Base-by-base conservation (phyloP, 2,797 vertebrate species). In the Pogonophryne albipinna region DNA sequence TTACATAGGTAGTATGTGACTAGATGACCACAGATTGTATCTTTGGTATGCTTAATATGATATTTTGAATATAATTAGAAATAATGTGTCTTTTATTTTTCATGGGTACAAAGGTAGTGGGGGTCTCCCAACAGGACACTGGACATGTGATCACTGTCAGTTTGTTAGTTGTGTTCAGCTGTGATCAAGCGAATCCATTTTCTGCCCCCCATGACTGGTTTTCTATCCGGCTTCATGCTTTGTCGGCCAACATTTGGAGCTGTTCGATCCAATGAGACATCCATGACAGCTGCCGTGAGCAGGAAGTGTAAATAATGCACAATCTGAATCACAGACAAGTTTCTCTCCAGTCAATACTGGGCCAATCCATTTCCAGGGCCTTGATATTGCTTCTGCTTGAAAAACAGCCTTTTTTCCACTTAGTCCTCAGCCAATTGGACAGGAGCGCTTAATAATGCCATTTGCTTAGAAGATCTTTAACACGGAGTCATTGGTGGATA, bases 291-390 rank as follows among this genome's bases (percentile, higher is more conserved):
- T 88, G 90, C 77, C 69, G 47, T 71, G 78, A 91, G 87, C 89
- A 86, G 85, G 83, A 81, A 84, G 88, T 88, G 88, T 91, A 91
- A 94, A 93, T 92, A 92, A 92, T 92, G 89, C 88, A 91, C 82
- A 74, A 71, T 71, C 75, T 83, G 74, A 90, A 81, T 87, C 85
- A 72, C 75, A 82, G 51, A 67, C 74, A 50, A 78, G 85, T 75
- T 89, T 86, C 72, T 81, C 79, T 87, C 68, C 69, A 78, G 86
- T 91, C 85, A 68, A 84, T 87, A 80, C 62, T 1, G 42, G 78
- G 80, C 72, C 87, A 86, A 88, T 91, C 75, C 66, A 81, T 83
- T 89, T 79, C 74, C 61, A 59, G 46, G 56, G 74, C 63, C 85
- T 60, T 80, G 61, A 67, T 76, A 64, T 75, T 66, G 71, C 71